Base-by-base conservation (phyloP, 2,113 vertebrate genomes). In the Procavia capensis region DNA sequence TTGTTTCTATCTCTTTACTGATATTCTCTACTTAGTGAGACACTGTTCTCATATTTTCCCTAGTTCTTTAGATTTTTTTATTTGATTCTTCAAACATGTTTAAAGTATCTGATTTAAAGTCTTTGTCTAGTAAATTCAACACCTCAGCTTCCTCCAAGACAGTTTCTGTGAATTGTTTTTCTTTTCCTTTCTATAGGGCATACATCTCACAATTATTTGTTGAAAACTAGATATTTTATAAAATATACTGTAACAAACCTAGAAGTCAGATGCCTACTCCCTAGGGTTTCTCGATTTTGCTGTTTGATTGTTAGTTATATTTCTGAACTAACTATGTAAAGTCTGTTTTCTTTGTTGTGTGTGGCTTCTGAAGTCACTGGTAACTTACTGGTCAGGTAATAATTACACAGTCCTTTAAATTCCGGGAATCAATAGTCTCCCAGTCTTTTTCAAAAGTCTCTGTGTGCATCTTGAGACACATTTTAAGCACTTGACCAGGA, bases 321-420 rank as follows among this genome's bases (percentile, higher is more conserved):
- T 88, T 88, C 39, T 91, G 72, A 87, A 79, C 68, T 39, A 85
- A 66, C 85, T 88, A 68, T 70, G 41, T 50, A 29, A 83, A 90
- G 29, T 29, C 45, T 91, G 24, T 43, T 41, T 84, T 43, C 34
- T 88, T 88, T 70, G 1, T 41, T 82, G 16, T 85, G 19, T 45
- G 47, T 80, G n/a, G 20, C 39, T 64, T 63, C 47, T 43, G 27
- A 74, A 86, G 74, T 83, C 29, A 47, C 9, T 54, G 50, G 36
- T 78, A 85, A 22, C n/a, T 29, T 54, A 76, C 45, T 9, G 11
- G 41, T 80, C 34, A 88, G 24, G 10, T 80, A 90, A 61, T 79
- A 39, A 74, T 24, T 78, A 31, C 22, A 8, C 5, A 50, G 61
- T 54, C 47, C 70, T 24, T 80, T 57, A 89, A 63, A 39, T 82